Conservation (phyloP, 1,140 invertebrate genomes). For the Drosophila pectinifera region DNA sequence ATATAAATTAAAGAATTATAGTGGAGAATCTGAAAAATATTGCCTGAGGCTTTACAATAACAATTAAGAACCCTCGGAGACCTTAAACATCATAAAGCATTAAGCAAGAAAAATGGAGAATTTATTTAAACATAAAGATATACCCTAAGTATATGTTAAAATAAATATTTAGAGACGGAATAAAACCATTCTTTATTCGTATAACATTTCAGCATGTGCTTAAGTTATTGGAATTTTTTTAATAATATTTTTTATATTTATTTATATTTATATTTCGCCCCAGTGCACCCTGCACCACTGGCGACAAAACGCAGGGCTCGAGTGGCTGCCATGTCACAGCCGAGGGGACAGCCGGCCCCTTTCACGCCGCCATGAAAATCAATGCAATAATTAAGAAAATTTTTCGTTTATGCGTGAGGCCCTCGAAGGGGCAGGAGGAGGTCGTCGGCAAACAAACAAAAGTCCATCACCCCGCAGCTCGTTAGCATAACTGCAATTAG, state of each 20-base stretch:
- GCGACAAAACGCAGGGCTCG: conserved; percentile 71
- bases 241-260: background rate
- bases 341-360: conserved; percentile 30
- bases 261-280: background rate
- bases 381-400: conserved; percentile 81
- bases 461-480: conserved; percentile 47
- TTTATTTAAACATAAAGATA: too few species aligned
- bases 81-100: too few species aligned
- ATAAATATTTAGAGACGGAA: too few species aligned
- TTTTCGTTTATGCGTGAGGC: conserved; percentile 67
- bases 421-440: conserved; percentile 55
- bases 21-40: background rate
- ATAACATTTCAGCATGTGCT: too few species aligned
- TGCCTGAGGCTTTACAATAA: rapidly evolving
- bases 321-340: conserved; percentile 54
- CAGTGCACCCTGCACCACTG: conserved; percentile 44
- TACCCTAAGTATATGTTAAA: too few species aligned
- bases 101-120: too few species aligned
- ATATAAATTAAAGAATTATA: background rate
- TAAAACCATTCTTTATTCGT: too few species aligned
- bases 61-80: too few species aligned
- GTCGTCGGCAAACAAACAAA: conserved; percentile 45
- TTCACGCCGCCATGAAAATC: conserved; percentile 63
- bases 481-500: conserved; percentile 78
- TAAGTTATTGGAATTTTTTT: background rate